These are phyloP conservation scores for Napeogenes sylphis DNA, from an alignment of 2,888 invertebrate species.

Conservation along the genomic window DNA sequence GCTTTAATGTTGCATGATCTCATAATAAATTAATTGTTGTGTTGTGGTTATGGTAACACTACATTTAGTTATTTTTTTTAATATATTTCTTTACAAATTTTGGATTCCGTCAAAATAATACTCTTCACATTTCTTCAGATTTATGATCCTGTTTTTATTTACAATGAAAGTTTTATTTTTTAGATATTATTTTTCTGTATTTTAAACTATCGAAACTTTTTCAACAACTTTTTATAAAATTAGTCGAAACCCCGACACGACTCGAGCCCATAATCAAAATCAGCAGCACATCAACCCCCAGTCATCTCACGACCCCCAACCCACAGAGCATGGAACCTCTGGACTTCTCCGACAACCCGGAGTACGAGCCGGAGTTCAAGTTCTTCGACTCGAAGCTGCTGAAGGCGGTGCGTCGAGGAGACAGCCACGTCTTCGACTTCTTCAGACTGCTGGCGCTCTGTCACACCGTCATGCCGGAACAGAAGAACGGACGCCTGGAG, in stretches of 20 bases:
- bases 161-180: no score
- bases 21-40: not conserved
- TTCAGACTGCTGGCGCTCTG: constrained; percentile 96
- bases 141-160: not conserved
- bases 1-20: not conserved
- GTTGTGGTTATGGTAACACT: constrained; percentile 4
- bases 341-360: constrained; percentile 96
- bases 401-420: constrained; percentile 87
- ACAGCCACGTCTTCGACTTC: constrained; percentile 88
- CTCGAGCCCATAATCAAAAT: no score
- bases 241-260: no score
- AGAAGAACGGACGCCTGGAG: constrained; percentile 87
- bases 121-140: not conserved
- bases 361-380: constrained; percentile 93
- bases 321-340: constrained; percentile 85
- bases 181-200: no score
- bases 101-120: no score
- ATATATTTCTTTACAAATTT: no score
- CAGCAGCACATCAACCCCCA: no score
- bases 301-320: not conserved
- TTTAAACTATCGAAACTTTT: no score
- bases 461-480: constrained; percentile 99
- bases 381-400: constrained; percentile 94
- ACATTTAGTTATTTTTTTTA: not conserved
- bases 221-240: no score